A percentile compares a stretch with the other conserved stretches of the same genome.
These are phyloP conservation scores for Colletes latitarsis DNA, from an alignment of 1,140 invertebrate genomes.

Conservation along the genomic window DNA sequence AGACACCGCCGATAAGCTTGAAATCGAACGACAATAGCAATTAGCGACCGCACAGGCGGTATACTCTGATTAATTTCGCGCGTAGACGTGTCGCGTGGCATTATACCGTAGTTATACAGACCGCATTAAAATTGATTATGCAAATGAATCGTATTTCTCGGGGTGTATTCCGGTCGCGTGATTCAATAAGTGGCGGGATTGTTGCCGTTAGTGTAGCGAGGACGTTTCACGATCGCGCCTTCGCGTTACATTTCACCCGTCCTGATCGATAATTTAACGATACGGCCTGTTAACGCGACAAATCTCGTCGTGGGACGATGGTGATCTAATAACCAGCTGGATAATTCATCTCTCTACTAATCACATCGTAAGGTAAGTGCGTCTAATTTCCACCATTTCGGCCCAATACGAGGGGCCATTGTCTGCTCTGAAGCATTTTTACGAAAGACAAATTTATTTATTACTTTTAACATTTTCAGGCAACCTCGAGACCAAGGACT, in stretches of 20 bases:
- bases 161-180: neutral
- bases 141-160: neutral
- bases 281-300: neutral
- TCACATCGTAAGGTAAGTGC: no score
- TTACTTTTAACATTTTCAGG: no score
- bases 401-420: no score
- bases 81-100: neutral
- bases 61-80: conserved; percentile 27
- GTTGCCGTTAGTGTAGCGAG: neutral
- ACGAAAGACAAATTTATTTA: no score
- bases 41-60: neutral
- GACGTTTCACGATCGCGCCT: neutral
- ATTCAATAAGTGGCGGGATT: conserved; percentile 8
- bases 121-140: conserved; percentile 44
- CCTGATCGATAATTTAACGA: neutral
- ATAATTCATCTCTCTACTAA: neutral
- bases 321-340: no score
- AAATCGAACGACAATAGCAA: neutral
- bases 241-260: neutral
- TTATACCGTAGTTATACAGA: conserved; percentile 5
- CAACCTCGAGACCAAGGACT: no score
- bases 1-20: conserved; percentile 1
- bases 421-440: no score
- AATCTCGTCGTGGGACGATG: neutral
- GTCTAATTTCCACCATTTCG: no score